Base-by-base conservation (phyloP, 2,113 vertebrate species). In the Gobius niger region DNA sequence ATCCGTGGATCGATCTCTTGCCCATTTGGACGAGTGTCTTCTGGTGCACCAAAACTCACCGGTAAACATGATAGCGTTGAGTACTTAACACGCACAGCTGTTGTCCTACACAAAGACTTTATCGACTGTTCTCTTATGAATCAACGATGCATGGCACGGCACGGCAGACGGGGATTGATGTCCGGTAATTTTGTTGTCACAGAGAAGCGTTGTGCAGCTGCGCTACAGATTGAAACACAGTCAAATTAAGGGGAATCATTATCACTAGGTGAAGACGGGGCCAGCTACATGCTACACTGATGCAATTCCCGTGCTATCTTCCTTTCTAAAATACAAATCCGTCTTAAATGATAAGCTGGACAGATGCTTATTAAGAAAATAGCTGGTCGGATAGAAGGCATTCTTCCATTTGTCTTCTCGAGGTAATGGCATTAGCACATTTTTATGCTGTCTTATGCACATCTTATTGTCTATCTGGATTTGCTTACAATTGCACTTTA, bases 1-100 rank as follows among this genome's bases (percentile, higher is more conserved):
- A 66, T 94, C 96, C 3, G 98, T 99, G 81, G 96, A 99, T 80
- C 94, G 98, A 14, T 95, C 96, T 0, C 94, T 99, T 19, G 89
- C 91, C 2, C 96, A 98, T 79, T 86, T 99, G 84, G 98, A 99
- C 44, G 80, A 75, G 42, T 98, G 96, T 88, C 90, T 99, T 52
- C 80, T 89, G 51, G 69, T 94, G 44, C 94, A 95, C 69, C 93
- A 94, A 18, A 81, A 94, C 42, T 93, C 92, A 18, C 88, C 95
- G 88, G 98, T 99, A 89, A 77, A 62, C 52, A 59, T 13, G 7
- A 14, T 44, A 5, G 6, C n/a, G 16, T 24, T 52, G 47, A 34
- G 40, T 54, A 18, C 14, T 57, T 6, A 16, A 13, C 54, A 56
- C 12, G 54, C 1, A 9, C 46, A 49, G 0, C 18, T 34, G 16